Evolutionary conservation across 2,888 invertebrate species (phyloP), one percentile per base, ranked within the genome.

Genomic region (Masnerella sp.): DNA sequence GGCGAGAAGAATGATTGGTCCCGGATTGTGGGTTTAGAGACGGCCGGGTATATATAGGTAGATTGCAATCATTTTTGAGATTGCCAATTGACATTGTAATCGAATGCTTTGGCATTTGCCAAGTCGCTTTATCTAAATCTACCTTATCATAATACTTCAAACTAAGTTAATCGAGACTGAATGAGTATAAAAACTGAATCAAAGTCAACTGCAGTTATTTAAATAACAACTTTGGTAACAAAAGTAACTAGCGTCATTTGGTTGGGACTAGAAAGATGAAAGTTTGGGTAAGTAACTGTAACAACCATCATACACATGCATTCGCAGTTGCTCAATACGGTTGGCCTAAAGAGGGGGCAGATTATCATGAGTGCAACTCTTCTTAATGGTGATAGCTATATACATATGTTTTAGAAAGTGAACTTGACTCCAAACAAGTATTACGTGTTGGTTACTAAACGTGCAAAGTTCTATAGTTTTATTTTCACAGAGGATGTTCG

Each of bases 1-100:
- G 47, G 68, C 64, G 77, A 73, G 77, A 79, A 82, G 76, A 76
- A 80, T 81, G 77, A 81, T 84, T 84, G 84, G 84, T 84, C 84
- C 84, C 84, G 83, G 82, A 79, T 80, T 76, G 78, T 78, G 76
- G 80, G 76, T 82, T 79, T 74, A 80, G 80, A 70, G 78, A 75
- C 77, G 80, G 80, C 82, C 81, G 81, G 82, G 81, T 80, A 77
- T 73, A 56, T 64, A 64, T 58, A 69, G 69, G 49, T 69, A 69
- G 59, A 64, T 65, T 42, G 74, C 74, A 74, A 74, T 69, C 74
- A 59, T 40, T 47, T 65, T 58, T 59, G 40, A 47, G 69, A 69
- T 74, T 74, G 74, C 74, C 74, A 74, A 69, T 74, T 74, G 74
- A 74, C 74, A 54, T 61, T 69, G 69, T 74, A 74, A 69, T 74